These are phyloP conservation scores for Festucalex cinctus DNA, from an alignment of 2,113 vertebrate species.

Conservation along the genomic window DNA sequence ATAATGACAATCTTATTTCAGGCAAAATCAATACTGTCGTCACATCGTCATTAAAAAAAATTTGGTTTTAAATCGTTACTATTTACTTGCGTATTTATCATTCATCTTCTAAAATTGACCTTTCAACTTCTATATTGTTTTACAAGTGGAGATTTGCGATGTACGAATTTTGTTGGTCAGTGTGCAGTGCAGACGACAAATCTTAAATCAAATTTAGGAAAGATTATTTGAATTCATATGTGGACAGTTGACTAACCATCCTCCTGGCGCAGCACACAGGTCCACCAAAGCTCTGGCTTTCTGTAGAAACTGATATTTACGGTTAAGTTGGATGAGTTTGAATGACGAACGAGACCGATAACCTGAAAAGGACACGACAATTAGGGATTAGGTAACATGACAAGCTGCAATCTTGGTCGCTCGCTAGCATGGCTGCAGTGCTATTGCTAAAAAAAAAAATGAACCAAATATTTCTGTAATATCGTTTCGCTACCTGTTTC, in stretches of 20 bases:
- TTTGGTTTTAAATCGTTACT: not conserved
- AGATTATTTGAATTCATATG: not conserved
- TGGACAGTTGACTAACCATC: conserved; percentile 78
- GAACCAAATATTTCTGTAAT: not conserved
- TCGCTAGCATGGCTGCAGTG: not conserved
- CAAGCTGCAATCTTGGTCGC: no score
- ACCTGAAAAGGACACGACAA: conserved; percentile 63
- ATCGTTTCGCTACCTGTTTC: conserved; percentile 80
- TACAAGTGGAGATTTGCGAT: no score
- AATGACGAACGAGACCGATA: conserved; percentile 96
- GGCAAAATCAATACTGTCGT: no score
- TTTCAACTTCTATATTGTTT: not conserved
- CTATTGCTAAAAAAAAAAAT: conserved; percentile 7
- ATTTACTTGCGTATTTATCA: not conserved
- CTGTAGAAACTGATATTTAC: conserved; percentile 93
- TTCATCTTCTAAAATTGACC: not conserved
- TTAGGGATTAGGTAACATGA: not conserved
- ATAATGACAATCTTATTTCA: not conserved
- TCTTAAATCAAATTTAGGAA: not conserved
- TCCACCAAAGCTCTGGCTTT: conserved; percentile 88
- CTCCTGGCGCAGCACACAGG: conserved; percentile 91
- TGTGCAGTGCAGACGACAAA: no score
- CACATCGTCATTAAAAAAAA: no score
- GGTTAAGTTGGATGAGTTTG: conserved; percentile 95
- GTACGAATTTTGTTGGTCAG: no score